Evolutionary conservation across 2,113 vertebrate genomes (phyloP), one percentile per base, ranked within the genome.

Genomic region (Hystrix cristata): DNA sequence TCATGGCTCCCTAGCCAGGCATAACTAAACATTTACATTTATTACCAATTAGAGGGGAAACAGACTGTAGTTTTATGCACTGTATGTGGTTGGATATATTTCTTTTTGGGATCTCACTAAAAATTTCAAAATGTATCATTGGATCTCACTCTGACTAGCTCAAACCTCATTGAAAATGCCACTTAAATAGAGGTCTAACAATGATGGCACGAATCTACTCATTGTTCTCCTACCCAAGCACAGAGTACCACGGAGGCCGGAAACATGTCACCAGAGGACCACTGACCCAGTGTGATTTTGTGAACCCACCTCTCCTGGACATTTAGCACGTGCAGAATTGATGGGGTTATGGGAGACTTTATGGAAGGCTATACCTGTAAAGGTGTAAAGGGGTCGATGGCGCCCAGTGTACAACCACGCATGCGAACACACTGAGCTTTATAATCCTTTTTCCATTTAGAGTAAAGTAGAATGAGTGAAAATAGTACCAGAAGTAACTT

Each of bases 1-100:
- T 99, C 99, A 99, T 98, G 78, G 98, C 98, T 99, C 99, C 98
- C 98, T 94, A 99, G 98, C 98, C 98, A 98, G 98, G 98, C 98
- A 98, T 99, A 99, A 99, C 99, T 98, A 99, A 99, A 98, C 99
- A 99, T 99, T 99, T 99, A 98, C 98, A 99, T 99, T 99, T 99
- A 99, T 99, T 98, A 99, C 98, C 99, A 98, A 99, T 99, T 99
- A 99, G 98, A 98, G 95, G 98, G 97, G 98, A 98, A 98, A 98
- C 98, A 98, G 98, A 98, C 98, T 98, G 98, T 98, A 98, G 98
- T 98, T 99, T 99, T 99, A 98, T 98, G 98, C 95, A 98, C 98
- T 98, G 96, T 94, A 96, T 98, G 97, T 97, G 98, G 95, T 98
- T 98, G 97, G 97, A 95, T 98, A 19, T 97, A 97, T 98, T 98